Conservation (phyloP, 2,888 invertebrate species). For the Spisula subtruncata region DNA sequence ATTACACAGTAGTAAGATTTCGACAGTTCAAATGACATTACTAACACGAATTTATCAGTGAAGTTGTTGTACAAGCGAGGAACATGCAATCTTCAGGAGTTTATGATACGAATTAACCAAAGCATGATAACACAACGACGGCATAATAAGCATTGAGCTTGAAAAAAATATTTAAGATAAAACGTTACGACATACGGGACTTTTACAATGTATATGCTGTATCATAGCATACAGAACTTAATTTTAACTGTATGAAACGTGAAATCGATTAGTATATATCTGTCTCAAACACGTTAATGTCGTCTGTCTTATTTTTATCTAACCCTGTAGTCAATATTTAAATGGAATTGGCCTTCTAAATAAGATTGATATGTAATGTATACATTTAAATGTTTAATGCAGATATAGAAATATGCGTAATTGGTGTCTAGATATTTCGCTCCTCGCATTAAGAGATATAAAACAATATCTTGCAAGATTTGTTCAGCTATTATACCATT, state of each 20-base stretch:
- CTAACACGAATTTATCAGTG: background rate
- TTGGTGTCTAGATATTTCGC: background rate
- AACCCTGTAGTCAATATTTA: background rate
- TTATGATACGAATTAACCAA: background rate
- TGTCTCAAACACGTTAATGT: too few relatives aligned
- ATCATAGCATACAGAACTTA: background rate
- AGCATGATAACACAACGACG: background rate
- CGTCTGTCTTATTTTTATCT: background rate
- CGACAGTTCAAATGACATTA: slow-evolving; percentile 1
- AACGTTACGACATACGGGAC: too few relatives aligned
- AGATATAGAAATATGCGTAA: background rate
- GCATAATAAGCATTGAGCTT: too few relatives aligned
- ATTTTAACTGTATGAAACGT: too few relatives aligned
- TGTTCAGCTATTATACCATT: background rate
- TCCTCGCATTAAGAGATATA: background rate
- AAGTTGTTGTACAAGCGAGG: too few relatives aligned
- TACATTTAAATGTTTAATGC: background rate
- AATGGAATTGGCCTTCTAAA: background rate
- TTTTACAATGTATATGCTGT: too few relatives aligned
- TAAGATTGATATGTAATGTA: background rate
- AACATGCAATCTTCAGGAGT: too few relatives aligned
- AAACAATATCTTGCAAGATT: background rate
- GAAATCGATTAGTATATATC: too few relatives aligned
- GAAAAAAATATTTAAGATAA: too few relatives aligned
- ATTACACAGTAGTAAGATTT: background rate